Evolutionary conservation across 1,140 invertebrate species (phyloP).

Genomic region (Galleria mellonella): DNA sequence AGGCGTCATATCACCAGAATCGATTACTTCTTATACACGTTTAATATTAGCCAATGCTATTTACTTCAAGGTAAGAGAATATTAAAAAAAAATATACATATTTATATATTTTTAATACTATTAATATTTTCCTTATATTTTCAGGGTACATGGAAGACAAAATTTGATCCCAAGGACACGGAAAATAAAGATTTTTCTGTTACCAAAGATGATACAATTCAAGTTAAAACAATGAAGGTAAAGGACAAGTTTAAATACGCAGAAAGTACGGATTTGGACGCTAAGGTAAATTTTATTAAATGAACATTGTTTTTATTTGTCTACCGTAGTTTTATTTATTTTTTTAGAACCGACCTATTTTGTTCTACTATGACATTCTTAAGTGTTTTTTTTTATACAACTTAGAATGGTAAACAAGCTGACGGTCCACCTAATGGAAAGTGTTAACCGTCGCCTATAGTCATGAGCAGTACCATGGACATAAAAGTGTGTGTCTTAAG

Average conservation of each 20-base stretch:
- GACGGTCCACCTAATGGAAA: too few species aligned
- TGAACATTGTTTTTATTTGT: too few species aligned
- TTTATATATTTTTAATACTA: too few species aligned
- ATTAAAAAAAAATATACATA: too few species aligned
- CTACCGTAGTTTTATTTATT: too few species aligned
- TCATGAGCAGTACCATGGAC: too few species aligned
- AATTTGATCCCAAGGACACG: constrained; percentile 10
- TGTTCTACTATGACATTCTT: too few species aligned
- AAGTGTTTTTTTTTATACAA: too few species aligned
- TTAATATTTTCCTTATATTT: neutral
- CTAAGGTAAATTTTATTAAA: constrained; percentile 5
- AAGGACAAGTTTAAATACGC: constrained; percentile 7
- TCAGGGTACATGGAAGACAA: constrained; percentile 8
- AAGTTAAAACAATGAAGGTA: constrained; percentile 8
- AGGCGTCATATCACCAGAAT: neutral
- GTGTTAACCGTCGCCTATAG: too few species aligned
- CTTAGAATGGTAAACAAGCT: too few species aligned
- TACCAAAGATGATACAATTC: constrained; percentile 1
- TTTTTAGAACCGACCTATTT: too few species aligned
- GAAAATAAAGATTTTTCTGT: constrained; percentile 4
- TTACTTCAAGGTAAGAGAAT: constrained; percentile 10
- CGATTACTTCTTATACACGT: constrained; percentile 1
- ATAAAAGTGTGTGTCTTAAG: too few species aligned
- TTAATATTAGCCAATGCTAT: constrained; percentile 6
- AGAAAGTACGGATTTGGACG: constrained; percentile 1